phyloP scores from a whole-genome alignment of 2,797 vertebrate genomes.

The Triplophysa yarkandensis region DNA sequence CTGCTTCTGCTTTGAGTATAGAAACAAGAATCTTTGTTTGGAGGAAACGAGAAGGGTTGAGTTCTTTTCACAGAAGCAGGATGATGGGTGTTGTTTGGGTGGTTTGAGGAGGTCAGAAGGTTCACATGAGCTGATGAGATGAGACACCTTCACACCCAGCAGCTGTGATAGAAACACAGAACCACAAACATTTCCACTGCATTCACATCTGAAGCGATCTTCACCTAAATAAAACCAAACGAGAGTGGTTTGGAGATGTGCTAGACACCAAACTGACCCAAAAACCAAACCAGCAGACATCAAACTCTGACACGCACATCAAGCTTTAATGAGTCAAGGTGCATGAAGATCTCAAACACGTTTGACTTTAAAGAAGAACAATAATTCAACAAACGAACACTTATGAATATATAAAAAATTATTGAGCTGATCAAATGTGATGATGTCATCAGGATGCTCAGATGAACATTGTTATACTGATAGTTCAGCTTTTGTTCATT shows the following conservation, averaged over 20 bases:
- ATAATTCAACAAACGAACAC: too few relatives aligned
- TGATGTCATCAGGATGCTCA: too few relatives aligned
- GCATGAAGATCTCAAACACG: background rate
- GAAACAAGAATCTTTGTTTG: background rate
- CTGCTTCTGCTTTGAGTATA: too few relatives aligned
- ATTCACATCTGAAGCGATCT: background rate
- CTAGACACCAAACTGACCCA: background rate
- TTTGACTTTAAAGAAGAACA: too few relatives aligned
- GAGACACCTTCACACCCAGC: background rate
- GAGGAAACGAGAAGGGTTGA: background rate
- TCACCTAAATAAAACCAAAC: background rate
- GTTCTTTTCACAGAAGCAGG: background rate
- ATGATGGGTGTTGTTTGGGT: too few relatives aligned
- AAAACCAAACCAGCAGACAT: background rate
- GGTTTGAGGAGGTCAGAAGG: background rate
- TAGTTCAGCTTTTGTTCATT: too few relatives aligned
- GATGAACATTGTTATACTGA: too few relatives aligned
- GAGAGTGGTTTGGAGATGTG: background rate
- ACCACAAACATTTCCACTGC: background rate
- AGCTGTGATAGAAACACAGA: background rate
- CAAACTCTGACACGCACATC: background rate
- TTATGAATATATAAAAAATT: too few relatives aligned
- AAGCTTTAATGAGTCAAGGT: background rate
- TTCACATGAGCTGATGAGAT: background rate
- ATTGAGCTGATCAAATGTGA: too few relatives aligned